Percentiles rank a stretch among this genome's conserved stretches.
phyloP scores from a whole-genome alignment of 2,888 invertebrate genomes.

The Drosophila pseudotalamancana region DNA sequence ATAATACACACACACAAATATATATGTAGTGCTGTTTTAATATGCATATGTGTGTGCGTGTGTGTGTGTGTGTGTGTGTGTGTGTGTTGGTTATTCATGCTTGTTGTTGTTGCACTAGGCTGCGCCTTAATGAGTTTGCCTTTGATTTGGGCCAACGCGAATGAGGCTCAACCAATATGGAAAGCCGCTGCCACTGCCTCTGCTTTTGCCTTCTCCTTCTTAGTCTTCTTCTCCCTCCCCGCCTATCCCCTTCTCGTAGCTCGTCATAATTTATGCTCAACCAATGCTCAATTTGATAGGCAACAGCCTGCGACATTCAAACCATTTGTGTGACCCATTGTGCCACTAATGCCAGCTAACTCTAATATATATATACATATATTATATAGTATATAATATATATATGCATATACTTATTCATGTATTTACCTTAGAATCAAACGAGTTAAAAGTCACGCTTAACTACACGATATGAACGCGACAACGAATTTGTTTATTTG shows the following conservation, averaged over 20 bases:
- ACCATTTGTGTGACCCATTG: slow-evolving; percentile 59
- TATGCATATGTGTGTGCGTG: slow-evolving; percentile 60
- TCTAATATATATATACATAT: slow-evolving; percentile 3
- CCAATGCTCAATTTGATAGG: slow-evolving; percentile 69
- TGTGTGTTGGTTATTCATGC: slow-evolving; percentile 14
- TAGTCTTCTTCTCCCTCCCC: neutral
- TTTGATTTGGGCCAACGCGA: slow-evolving; percentile 66
- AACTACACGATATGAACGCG: slow-evolving; percentile 41
- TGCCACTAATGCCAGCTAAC: slow-evolving; percentile 38
- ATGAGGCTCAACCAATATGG: slow-evolving; percentile 49
- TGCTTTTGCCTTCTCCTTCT: neutral
- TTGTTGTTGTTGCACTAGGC: slow-evolving; percentile 22
- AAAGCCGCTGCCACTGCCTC: slow-evolving; percentile 16
- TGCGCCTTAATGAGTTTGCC: slow-evolving; percentile 74
- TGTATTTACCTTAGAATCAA: slow-evolving; percentile 58
- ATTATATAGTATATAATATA: slow-evolving; percentile 4
- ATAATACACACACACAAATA: slow-evolving; percentile 61
- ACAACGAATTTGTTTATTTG: slow-evolving; percentile 10
- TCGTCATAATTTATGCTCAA: slow-evolving; percentile 69
- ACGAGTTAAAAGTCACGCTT: slow-evolving; percentile 38
- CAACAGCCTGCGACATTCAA: slow-evolving; percentile 60
- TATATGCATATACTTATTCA: neutral
- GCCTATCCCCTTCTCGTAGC: slow-evolving; percentile 3
- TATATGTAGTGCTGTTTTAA: slow-evolving; percentile 51
- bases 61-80: slow-evolving; percentile 10